phyloP scores from a whole-genome alignment of 2,888 invertebrate species.

The Brachyopa scutellaris region DNA sequence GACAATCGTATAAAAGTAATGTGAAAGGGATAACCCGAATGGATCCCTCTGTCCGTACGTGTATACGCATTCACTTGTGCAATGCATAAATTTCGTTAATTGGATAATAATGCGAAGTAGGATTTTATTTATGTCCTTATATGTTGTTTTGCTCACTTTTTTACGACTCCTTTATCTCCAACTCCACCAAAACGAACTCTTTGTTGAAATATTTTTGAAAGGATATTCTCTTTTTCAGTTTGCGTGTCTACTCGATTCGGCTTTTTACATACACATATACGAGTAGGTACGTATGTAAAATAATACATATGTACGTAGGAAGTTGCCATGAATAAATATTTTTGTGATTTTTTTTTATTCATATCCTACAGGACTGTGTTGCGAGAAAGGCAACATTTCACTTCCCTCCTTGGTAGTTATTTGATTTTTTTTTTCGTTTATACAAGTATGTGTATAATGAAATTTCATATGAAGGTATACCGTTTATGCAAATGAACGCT shows the following conservation, averaged over 20 bases:
- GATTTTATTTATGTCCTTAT: conserved; percentile 71
- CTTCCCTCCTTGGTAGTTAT: conserved; percentile 27
- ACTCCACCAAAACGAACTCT: conserved; percentile 10
- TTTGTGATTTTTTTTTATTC: conserved; percentile 42
- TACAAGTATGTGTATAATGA: conserved; percentile 32
- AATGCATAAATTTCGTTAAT: conserved; percentile 73
- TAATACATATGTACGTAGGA: conserved; percentile 22
- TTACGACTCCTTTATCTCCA: conserved; percentile 18
- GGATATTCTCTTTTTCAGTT: conserved; percentile 24
- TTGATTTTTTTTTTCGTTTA: not conserved
- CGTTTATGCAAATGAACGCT: conserved; percentile 43
- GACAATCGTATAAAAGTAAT: conserved; percentile 16
- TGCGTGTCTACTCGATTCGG: conserved; percentile 18
- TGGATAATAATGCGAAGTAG: conserved; percentile 73
- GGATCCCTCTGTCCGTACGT: not conserved
- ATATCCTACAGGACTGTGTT: conserved; percentile 34
- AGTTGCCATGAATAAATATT: conserved; percentile 54
- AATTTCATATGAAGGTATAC: conserved; percentile 56
- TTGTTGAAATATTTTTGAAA: conserved; percentile 48
- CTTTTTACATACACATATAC: no score
- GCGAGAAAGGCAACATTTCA: conserved; percentile 49
- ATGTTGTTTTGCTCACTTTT: conserved; percentile 57
- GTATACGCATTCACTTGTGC: conserved; percentile 64
- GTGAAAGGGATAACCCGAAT: conserved; percentile 35
- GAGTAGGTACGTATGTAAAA: no score